These are phyloP conservation scores for Parazoanthus swiftii DNA, from an alignment of 92 coral and sea anemone genomes.

Conservation along the genomic window DNA sequence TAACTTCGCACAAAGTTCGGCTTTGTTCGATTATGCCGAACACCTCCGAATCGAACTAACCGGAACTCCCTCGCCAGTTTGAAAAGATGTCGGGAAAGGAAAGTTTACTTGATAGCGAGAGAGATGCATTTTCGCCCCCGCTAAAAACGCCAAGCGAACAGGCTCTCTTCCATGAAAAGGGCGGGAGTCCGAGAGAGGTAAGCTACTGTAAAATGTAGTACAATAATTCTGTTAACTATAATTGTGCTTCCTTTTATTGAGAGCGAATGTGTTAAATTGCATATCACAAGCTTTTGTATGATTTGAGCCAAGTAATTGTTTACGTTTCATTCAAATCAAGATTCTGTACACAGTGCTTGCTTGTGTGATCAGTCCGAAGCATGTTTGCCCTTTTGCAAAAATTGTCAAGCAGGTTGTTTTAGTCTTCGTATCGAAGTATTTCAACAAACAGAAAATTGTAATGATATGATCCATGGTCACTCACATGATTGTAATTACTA, in stretches of 20 bases:
- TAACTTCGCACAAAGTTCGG: not conserved
- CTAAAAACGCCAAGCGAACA: not conserved
- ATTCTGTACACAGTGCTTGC: no score
- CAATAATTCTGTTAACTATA: not conserved
- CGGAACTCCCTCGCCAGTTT: not conserved
- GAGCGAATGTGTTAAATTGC: no score
- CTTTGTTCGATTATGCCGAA: not conserved
- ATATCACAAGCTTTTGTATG: no score
- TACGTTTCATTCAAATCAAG: no score
- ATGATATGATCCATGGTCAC: no score
- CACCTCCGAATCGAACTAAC: slow-evolving; percentile 4
- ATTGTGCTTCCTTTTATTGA: not conserved
- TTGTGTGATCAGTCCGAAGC: no score
- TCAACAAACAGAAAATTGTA: no score
- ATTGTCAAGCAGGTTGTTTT: no score
- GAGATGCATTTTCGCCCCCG: slow-evolving; percentile 26
- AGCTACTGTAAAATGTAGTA: not conserved
- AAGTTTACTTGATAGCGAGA: slow-evolving; percentile 15
- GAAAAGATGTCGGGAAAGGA: slow-evolving; percentile 33
- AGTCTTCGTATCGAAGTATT: no score
- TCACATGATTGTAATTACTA: no score
- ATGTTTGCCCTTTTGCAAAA: no score
- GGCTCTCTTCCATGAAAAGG: slow-evolving; percentile 43
- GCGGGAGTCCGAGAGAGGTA: slow-evolving; percentile 46
- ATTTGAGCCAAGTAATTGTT: no score